Base-by-base conservation (phyloP, 2,113 vertebrate species). In the Fregetta grallaria region DNA sequence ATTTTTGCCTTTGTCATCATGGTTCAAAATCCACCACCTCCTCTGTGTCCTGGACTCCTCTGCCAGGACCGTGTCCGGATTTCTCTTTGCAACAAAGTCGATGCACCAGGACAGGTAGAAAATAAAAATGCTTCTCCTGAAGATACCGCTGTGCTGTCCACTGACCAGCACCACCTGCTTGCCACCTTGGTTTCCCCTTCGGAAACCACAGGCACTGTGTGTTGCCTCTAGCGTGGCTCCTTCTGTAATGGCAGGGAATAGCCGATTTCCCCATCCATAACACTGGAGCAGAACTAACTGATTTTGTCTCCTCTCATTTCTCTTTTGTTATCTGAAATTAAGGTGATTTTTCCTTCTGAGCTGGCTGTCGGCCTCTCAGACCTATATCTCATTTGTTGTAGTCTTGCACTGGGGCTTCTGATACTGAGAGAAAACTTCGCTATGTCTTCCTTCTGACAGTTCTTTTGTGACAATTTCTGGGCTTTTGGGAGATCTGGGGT, bases 251-350 rank as follows among this genome's bases (percentile, higher is more conserved):
- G 77, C 77, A 30, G 89, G 78, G 84, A 90, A 65, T 58, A 67
- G 45, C 86, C 5, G 0, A 22, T 88, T 89, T 62, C 88, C 72
- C 63, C 66, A 42, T 86, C 88, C 25, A 0, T 63, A 85, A 85
- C 22, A 5, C 20, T 10, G 47, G 44, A 94, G 58, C 44, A 32
- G 66, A 92, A 38, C 66, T 76, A 65, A n/a, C 89, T 89, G 72
- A 25, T 18, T 90, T 96, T 88, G 80, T 80, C 42, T 89, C 38
- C 58, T 76, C 47, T 88, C 47, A 10, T 88, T 96, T 88, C 55
- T 95, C 70, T 90, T 83, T 29, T 40, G 45, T 72, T 92, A 62
- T 53, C 56, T 92, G 80, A 94, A 95, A 94, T 75, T 40, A 94
- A 84, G 67, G 83, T 87, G 73, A 62, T 93, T 93, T 86, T 82